Evolutionary conservation across 2,797 vertebrate species (phyloP).

Genomic region (Xiphophorus birchmanni): DNA sequence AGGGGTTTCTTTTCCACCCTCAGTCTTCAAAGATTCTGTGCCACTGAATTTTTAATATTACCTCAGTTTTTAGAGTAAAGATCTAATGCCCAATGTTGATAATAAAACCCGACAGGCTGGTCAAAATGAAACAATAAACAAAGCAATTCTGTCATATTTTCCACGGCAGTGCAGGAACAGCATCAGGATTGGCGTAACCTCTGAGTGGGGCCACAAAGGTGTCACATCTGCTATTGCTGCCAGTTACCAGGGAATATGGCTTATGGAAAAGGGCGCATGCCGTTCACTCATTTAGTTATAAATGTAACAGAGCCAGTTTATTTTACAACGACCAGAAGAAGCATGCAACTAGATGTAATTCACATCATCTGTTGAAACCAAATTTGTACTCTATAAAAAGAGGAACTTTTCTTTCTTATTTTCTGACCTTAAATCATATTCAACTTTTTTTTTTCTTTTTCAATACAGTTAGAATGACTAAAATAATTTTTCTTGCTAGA

Average conservation of each 20-base stretch:
- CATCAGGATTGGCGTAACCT: slow-evolving; percentile 39
- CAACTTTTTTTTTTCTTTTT: neutral
- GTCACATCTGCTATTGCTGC: slow-evolving; percentile 48
- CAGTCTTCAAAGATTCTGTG: neutral
- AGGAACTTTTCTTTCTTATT: neutral
- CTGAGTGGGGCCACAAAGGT: slow-evolving; percentile 42
- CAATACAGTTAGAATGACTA: neutral
- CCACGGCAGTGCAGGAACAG: slow-evolving; percentile 39
- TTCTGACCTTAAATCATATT: neutral
- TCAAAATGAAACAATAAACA: slow-evolving; percentile 38
- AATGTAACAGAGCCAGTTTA: neutral
- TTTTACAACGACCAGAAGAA: neutral
- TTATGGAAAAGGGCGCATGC: slow-evolving; percentile 33
- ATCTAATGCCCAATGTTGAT: slow-evolving; percentile 12
- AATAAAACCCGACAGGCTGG: slow-evolving; percentile 26
- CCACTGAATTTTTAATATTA: neutral
- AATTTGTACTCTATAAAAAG: neutral
- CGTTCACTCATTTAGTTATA: neutral
- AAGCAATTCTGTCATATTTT: slow-evolving; percentile 64
- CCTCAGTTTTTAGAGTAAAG: neutral
- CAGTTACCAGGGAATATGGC: slow-evolving; percentile 44
- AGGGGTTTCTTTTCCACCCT: slow-evolving; percentile 2
- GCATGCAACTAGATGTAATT: neutral
- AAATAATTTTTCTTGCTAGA: neutral
- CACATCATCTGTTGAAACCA: neutral